Conservation (phyloP, 2,888 invertebrate species). For the Dryobotodes eremita region DNA sequence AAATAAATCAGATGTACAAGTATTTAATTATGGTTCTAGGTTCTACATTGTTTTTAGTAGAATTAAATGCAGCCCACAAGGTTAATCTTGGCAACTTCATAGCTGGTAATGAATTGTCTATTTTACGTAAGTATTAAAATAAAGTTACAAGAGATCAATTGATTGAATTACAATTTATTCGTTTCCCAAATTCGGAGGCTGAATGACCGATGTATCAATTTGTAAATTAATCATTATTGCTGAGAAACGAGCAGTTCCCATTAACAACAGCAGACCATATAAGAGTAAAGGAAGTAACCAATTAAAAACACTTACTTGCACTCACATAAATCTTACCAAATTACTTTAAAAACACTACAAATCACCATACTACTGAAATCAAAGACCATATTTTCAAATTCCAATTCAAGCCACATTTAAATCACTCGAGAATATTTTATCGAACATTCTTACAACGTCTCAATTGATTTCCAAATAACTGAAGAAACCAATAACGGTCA, state of each 20-base stretch:
- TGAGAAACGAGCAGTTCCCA: conserved; percentile 21
- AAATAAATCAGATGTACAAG: conserved; percentile 18
- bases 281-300: conserved; percentile 45
- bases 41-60: background rate
- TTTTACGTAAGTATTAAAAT: background rate
- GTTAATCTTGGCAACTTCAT: background rate
- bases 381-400: conserved; percentile 52
- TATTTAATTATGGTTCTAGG: conserved; percentile 10
- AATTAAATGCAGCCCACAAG: background rate
- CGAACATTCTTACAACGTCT: conserved; percentile 63
- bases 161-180: conserved; percentile 36
- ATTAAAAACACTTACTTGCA: conserved; percentile 48
- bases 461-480: conserved; percentile 67
- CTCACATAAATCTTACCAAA: conserved; percentile 55
- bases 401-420: conserved; percentile 55
- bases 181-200: conserved; percentile 8
- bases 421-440: conserved; percentile 61
- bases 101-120: background rate
- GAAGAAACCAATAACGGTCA: conserved; percentile 66
- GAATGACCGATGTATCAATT: conserved; percentile 42
- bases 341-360: conserved; percentile 54
- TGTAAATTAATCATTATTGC: conserved; percentile 42
- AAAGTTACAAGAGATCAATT: conserved; percentile 8
- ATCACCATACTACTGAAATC: conserved; percentile 48
- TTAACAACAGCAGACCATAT: conserved; percentile 41